Conservation (phyloP, 2,888 invertebrate species). For the Plagodis dolabraria region DNA sequence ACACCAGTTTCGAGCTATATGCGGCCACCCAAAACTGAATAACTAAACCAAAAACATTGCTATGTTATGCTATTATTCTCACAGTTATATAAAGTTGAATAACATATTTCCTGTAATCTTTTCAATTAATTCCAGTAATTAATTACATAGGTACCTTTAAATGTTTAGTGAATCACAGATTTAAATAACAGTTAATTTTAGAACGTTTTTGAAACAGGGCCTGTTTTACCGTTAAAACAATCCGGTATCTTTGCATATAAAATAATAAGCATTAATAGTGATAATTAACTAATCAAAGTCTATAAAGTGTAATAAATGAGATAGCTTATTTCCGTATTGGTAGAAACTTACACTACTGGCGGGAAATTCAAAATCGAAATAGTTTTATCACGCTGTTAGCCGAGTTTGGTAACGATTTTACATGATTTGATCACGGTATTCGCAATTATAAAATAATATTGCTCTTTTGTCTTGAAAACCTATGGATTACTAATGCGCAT, state of each 20-base stretch:
- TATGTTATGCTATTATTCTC: too few relatives aligned
- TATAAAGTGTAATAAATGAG: conserved; percentile 30
- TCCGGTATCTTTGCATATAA: conserved; percentile 16
- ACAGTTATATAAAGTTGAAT: background rate
- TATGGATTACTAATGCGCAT: too few relatives aligned
- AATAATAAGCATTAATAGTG: conserved; percentile 22
- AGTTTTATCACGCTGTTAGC: background rate
- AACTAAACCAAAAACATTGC: too few relatives aligned
- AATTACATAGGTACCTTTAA: background rate
- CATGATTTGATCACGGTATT: too few relatives aligned
- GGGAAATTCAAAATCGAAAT: background rate
- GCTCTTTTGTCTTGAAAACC: too few relatives aligned
- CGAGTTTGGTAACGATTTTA: too few relatives aligned
- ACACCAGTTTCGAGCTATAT: too few relatives aligned
- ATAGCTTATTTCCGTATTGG: conserved; percentile 33
- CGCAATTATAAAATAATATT: too few relatives aligned
- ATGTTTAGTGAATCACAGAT: background rate
- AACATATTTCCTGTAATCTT: conserved; percentile 14
- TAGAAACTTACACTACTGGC: background rate
- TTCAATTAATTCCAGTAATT: conserved; percentile 9
- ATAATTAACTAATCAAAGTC: conserved; percentile 34
- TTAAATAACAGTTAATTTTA: conserved; percentile 15
- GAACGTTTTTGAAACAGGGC: conserved; percentile 12
- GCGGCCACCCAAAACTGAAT: too few relatives aligned
- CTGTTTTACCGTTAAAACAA: conserved; percentile 29